phyloP scores from a whole-genome alignment of 1,140 invertebrate species.

The Cydia strobilella region DNA sequence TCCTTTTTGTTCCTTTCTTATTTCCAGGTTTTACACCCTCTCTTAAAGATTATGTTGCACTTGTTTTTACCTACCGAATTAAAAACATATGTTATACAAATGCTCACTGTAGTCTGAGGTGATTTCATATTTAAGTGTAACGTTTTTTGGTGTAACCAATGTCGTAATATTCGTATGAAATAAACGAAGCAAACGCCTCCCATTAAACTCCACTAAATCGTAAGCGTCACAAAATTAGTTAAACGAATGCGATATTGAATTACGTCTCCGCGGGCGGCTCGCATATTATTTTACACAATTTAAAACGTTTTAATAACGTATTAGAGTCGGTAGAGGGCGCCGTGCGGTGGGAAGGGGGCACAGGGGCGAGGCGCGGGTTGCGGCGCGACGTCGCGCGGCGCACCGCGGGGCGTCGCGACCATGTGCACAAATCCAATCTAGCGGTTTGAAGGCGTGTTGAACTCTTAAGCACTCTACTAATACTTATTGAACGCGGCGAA shows the following conservation, averaged over 20 bases:
- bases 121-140: no score
- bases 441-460: conserved; percentile 26
- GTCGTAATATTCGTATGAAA: conserved; percentile 6
- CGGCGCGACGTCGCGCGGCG: conserved; percentile 1
- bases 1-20: no score
- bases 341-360: background rate
- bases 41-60: no score
- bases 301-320: conserved; percentile 30
- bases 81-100: no score
- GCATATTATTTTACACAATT: conserved; percentile 30
- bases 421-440: conserved; percentile 29
- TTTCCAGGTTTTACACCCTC: no score
- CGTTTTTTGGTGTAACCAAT: background rate
- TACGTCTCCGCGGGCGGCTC: conserved; percentile 22
- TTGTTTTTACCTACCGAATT: no score
- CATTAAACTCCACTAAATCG: conserved; percentile 10
- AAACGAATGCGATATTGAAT: conserved; percentile 26
- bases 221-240: conserved; percentile 28
- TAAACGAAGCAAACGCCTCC: conserved; percentile 21
- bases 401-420: conserved; percentile 19
- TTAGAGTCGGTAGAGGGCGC: conserved; percentile 21
- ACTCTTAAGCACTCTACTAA: conserved; percentile 24
- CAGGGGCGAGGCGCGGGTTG: background rate
- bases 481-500: conserved; percentile 18
- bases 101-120: no score